Percentiles rank a stretch among this genome's conserved stretches.
Evolutionary conservation across 2,113 vertebrate species (phyloP).

Genomic region (Rousettus leschenaultii): DNA sequence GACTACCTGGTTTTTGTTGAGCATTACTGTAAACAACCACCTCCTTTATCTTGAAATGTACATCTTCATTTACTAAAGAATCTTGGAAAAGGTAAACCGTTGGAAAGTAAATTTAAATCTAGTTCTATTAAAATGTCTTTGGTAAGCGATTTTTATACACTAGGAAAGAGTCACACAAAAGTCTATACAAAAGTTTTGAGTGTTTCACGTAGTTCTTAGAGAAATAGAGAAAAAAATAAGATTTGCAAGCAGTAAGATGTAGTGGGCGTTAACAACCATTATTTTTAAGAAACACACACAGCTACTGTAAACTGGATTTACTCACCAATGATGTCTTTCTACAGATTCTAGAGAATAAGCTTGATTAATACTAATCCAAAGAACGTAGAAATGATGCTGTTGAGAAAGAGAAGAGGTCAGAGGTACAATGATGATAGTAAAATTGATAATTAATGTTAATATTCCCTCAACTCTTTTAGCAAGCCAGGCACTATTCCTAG

Average conservation of each 20-base stretch:
- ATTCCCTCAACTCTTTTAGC: not conserved
- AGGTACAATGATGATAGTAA: not conserved
- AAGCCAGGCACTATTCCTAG: not conserved
- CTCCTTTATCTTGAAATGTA: not conserved
- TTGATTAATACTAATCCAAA: not conserved
- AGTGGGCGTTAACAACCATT: not conserved
- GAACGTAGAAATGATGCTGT: not conserved
- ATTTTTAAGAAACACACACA: not conserved
- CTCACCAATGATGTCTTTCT: not conserved
- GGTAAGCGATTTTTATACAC: not conserved
- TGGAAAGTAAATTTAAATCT: conserved; percentile 18
- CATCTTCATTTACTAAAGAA: not conserved
- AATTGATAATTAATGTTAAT: not conserved
- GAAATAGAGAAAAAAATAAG: not conserved
- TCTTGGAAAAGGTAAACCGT: not conserved
- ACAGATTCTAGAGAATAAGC: not conserved
- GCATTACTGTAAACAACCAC: not conserved
- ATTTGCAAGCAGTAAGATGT: not conserved
- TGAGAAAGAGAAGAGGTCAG: not conserved
- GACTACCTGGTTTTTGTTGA: not conserved
- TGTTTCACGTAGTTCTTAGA: not conserved
- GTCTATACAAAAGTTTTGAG: not conserved
- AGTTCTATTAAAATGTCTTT: conserved; percentile 14
- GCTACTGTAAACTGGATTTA: conserved; percentile 10
- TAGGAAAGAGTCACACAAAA: not conserved